Conservation (phyloP, 2,888 invertebrate genomes). For the Dynastes hyllus region DNA sequence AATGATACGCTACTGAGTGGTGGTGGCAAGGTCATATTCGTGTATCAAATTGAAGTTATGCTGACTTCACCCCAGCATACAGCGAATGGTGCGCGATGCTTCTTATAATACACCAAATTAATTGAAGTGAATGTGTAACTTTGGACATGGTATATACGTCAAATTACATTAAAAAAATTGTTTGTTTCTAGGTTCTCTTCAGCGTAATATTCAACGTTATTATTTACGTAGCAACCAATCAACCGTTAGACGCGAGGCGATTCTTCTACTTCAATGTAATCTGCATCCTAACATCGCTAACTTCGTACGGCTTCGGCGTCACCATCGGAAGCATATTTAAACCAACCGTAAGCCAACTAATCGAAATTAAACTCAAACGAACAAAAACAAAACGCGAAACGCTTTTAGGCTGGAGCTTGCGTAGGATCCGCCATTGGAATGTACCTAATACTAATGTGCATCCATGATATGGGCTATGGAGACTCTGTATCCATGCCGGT, state of each 20-base stretch:
- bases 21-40: no score
- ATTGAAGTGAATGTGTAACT: no score
- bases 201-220: slow-evolving; percentile 80
- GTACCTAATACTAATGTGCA: slow-evolving; percentile 75
- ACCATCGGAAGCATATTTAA: slow-evolving; percentile 45
- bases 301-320: slow-evolving; percentile 44
- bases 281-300: slow-evolving; percentile 25
- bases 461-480: slow-evolving; percentile 79
- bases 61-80: no score
- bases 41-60: no score
- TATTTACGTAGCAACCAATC: slow-evolving; percentile 89
- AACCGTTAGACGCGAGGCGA: slow-evolving; percentile 83
- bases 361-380: not conserved
- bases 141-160: no score
- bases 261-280: slow-evolving; percentile 70
- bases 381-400: not conserved
- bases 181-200: slow-evolving; percentile 74
- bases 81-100: no score
- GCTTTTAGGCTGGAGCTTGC: slow-evolving; percentile 76
- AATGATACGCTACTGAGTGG: no score
- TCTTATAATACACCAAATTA: no score
- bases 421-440: slow-evolving; percentile 75
- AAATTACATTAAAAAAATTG: no score
- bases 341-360: slow-evolving; percentile 37
- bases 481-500: slow-evolving; percentile 73